These are phyloP conservation scores for Pagetopsis macropterus DNA, from an alignment of 2,797 vertebrate species.

Conservation along the genomic window DNA sequence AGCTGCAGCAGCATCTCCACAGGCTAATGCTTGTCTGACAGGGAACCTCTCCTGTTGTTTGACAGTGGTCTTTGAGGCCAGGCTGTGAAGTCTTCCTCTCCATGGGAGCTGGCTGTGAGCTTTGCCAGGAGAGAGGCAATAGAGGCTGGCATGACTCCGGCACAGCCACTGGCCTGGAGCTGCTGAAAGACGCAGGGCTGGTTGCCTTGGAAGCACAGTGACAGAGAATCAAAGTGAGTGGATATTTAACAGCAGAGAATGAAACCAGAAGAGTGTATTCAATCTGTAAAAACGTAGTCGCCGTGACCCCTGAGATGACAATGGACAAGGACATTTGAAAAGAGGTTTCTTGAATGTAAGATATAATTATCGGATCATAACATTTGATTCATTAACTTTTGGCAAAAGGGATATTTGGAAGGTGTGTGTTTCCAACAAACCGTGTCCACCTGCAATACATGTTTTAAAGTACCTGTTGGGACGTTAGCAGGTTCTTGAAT, in stretches of 20 bases:
- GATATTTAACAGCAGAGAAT: constrained; percentile 30
- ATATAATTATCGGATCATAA: not conserved
- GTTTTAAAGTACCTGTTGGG: not conserved
- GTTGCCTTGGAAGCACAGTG: constrained; percentile 34
- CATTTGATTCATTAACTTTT: constrained; percentile 17
- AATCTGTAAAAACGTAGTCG: not conserved
- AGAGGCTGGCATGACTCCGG: constrained; percentile 54
- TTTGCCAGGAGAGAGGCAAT: constrained; percentile 38
- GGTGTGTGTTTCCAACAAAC: constrained; percentile 18
- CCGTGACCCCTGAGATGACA: constrained; percentile 9
- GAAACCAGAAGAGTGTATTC: not conserved
- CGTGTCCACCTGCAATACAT: constrained; percentile 10
- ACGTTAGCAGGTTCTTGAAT: constrained; percentile 8
- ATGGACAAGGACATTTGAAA: constrained; percentile 30
- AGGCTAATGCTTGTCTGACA: constrained; percentile 30
- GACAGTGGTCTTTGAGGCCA: constrained; percentile 39
- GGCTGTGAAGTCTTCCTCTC: constrained; percentile 33
- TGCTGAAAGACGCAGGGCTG: constrained; percentile 54
- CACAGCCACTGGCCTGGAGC: constrained; percentile 48
- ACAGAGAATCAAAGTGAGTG: constrained; percentile 20
- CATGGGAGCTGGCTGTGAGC: constrained; percentile 30
- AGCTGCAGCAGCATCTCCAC: constrained; percentile 19
- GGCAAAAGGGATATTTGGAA: not conserved
- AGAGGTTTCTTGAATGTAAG: not conserved
- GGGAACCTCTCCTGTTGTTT: constrained; percentile 32